These are phyloP conservation scores for Notiomystis cincta DNA, from an alignment of 2,113 vertebrate species.

Conservation along the genomic window DNA sequence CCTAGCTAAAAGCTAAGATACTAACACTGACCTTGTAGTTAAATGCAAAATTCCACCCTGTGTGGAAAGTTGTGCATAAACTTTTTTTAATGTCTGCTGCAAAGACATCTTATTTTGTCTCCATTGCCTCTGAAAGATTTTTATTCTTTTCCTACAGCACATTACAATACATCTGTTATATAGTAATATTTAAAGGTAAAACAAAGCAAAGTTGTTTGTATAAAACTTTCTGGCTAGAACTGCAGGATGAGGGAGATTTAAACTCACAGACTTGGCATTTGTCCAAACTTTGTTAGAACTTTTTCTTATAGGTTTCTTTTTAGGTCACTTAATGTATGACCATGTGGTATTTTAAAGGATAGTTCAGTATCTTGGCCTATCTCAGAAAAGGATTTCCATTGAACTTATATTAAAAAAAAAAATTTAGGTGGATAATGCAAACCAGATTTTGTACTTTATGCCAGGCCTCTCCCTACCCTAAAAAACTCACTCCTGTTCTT, in stretches of 20 bases:
- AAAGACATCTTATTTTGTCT: neutral
- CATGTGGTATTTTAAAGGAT: neutral
- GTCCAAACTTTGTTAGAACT: neutral
- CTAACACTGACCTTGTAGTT: neutral
- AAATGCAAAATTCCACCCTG: too few relatives aligned
- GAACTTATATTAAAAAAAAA: neutral
- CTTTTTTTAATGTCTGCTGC: neutral
- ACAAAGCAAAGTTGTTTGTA: neutral
- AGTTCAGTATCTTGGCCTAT: neutral
- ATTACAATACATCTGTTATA: neutral
- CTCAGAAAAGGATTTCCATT: neutral
- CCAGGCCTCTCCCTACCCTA: neutral
- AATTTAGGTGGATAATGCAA: neutral
- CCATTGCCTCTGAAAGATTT: neutral
- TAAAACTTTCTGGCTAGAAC: neutral
- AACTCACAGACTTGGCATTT: neutral
- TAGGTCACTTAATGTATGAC: neutral
- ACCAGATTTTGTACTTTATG: neutral
- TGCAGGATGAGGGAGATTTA: neutral
- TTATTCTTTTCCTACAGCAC: neutral
- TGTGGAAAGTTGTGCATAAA: neutral
- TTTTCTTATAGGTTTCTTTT: neutral
- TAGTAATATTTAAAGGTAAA: neutral
- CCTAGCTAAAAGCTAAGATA: neutral
- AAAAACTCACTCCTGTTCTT: neutral